These are phyloP conservation scores for Aplidium turbinatum DNA, from an alignment of 23 tunicate species.

Conservation along the genomic window DNA sequence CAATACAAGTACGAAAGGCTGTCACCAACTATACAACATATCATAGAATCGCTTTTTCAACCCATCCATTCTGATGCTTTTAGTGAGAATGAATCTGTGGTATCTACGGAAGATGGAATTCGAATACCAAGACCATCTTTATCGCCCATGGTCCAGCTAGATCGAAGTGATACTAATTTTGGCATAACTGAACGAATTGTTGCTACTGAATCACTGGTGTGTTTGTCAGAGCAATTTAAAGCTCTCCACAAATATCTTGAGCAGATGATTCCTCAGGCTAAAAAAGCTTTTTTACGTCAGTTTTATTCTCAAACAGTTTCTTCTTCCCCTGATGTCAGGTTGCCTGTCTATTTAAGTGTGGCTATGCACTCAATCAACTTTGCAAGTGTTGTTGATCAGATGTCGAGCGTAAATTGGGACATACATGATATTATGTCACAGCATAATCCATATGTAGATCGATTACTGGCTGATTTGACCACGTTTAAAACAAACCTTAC, in stretches of 20 bases:
- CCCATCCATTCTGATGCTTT: too few species aligned
- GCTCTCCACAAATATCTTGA: slow-evolving; percentile 48
- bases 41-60: slow-evolving; percentile 40
- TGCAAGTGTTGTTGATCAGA: slow-evolving; percentile 21
- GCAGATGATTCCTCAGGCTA: slow-evolving; percentile 44
- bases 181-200: slow-evolving; percentile 71
- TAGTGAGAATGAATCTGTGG: too few species aligned
- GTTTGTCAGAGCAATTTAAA: slow-evolving; percentile 63
- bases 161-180: slow-evolving; percentile 32
- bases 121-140: slow-evolving; percentile 17
- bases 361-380: slow-evolving; percentile 34
- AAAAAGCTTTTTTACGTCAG: slow-evolving; percentile 78
- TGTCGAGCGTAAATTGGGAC: slow-evolving; percentile 80
- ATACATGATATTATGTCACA: slow-evolving; percentile 87
- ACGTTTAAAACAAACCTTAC: slow-evolving; percentile 22
- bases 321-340: slow-evolving; percentile 57
- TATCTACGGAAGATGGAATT: too few species aligned
- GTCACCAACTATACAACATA: slow-evolving; percentile 35
- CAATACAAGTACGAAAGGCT: slow-evolving; percentile 32
- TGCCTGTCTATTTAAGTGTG: slow-evolving; percentile 41
- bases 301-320: slow-evolving; percentile 79
- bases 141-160: slow-evolving; percentile 34
- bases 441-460: slow-evolving; percentile 83
- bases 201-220: slow-evolving; percentile 82
- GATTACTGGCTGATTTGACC: slow-evolving; percentile 26